phyloP scores from a whole-genome alignment of 2,113 vertebrate species.

The Stomatorhinus ivindoensis region DNA sequence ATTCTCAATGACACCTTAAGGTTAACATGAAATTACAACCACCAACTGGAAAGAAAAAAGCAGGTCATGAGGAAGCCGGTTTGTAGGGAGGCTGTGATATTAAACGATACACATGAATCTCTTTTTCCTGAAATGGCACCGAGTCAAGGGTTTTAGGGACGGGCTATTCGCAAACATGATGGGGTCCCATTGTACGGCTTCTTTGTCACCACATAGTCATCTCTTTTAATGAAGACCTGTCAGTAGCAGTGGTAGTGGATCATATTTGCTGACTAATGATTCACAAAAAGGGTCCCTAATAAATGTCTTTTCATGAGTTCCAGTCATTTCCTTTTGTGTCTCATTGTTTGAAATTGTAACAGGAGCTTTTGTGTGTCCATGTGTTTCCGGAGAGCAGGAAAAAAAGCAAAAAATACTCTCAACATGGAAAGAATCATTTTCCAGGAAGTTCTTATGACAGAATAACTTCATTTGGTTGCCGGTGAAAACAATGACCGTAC shows the following conservation, averaged over 20 bases:
- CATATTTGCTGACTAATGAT: not conserved
- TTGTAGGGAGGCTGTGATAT: not conserved
- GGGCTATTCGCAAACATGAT: not conserved
- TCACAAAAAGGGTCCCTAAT: not conserved
- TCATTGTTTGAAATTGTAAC: not conserved
- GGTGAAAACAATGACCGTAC: not conserved
- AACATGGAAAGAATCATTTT: not conserved
- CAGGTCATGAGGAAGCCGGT: not conserved
- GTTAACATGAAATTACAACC: not conserved
- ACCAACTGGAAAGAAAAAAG: not conserved
- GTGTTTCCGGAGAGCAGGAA: not conserved
- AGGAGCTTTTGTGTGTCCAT: not conserved
- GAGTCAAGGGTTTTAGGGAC: not conserved
- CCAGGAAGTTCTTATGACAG: not conserved
- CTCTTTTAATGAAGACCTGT: constrained; percentile 15
- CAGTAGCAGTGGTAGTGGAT: not conserved
- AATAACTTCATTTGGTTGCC: not conserved
- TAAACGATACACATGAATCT: not conserved
- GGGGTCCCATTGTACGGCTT: not conserved
- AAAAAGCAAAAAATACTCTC: not conserved
- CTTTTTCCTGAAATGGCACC: not conserved
- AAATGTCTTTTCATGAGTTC: not conserved
- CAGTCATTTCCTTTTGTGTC: not conserved
- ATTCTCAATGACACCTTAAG: not conserved
- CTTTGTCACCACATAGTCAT: not conserved